A percentile compares a stretch with the other conserved stretches of the same genome.
phyloP scores from a whole-genome alignment of 2,888 invertebrate species.

The Scaptomyza cyrtandrae region DNA sequence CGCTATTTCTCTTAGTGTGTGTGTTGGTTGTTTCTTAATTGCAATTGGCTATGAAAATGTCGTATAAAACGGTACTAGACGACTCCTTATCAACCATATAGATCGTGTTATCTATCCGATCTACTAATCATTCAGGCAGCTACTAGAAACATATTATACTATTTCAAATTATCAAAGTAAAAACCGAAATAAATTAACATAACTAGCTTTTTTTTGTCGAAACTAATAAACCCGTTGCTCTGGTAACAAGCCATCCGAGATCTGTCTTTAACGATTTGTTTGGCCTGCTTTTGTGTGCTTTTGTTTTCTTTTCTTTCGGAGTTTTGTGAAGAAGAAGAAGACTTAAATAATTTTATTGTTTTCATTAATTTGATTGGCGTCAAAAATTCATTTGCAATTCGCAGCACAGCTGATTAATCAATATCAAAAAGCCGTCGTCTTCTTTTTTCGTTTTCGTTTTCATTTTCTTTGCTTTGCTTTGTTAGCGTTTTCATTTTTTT shows the following conservation, averaged over 20 bases:
- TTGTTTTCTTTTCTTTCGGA: neutral
- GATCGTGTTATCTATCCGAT: constrained; percentile 38
- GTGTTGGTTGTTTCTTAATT: too few species aligned
- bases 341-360: constrained; percentile 67
- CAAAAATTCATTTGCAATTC: constrained; percentile 62
- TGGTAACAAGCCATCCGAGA: constrained; percentile 54
- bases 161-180: constrained; percentile 44
- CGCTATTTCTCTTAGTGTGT: constrained; percentile 44
- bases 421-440: constrained; percentile 30
- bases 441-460: neutral
- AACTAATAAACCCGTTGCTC: constrained; percentile 62
- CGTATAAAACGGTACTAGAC: constrained; percentile 51
- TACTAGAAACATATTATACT: constrained; percentile 31
- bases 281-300: constrained; percentile 16
- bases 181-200: constrained; percentile 52
- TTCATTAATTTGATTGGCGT: constrained; percentile 70
- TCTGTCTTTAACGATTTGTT: constrained; percentile 64
- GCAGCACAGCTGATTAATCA: constrained; percentile 64
- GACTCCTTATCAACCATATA: neutral
- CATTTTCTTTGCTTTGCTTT: too few species aligned
- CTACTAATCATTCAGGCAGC: constrained; percentile 55
- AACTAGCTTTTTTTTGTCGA: constrained; percentile 53
- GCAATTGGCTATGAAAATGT: constrained; percentile 73
- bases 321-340: constrained; percentile 12
- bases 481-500: neutral